Evolutionary conservation across 2,888 invertebrate genomes (phyloP).

Genomic region (Hypomecis punctinalis): DNA sequence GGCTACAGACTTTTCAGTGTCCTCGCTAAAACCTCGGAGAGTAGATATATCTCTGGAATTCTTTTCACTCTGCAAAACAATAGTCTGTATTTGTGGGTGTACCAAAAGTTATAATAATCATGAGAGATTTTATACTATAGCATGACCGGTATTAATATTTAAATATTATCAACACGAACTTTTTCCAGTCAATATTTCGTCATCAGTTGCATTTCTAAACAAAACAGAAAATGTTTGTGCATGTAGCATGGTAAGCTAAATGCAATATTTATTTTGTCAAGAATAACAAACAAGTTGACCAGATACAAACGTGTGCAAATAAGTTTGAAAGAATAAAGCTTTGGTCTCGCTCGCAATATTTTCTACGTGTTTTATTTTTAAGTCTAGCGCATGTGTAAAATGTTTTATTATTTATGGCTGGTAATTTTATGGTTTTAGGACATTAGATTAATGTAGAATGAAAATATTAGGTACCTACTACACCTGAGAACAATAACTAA

Average conservation of each 20-base stretch:
- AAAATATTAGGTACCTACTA: too few species aligned
- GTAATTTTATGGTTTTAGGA: too few species aligned
- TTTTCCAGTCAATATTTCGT: neutral
- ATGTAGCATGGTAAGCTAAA: constrained; percentile 41
- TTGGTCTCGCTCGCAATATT: neutral
- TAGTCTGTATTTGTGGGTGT: too few species aligned
- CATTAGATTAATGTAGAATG: too few species aligned
- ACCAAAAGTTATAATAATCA: too few species aligned
- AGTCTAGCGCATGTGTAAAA: neutral
- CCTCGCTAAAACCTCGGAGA: too few species aligned
- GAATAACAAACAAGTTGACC: constrained; percentile 29
- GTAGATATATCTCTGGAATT: too few species aligned
- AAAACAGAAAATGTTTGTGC: constrained; percentile 41
- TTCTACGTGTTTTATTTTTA: constrained; percentile 4
- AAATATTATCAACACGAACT: constrained; percentile 4
- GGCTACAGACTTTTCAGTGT: too few species aligned
- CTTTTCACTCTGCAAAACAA: too few species aligned
- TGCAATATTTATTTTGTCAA: constrained; percentile 46
- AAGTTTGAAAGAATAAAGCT: constrained; percentile 11
- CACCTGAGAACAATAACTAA: too few species aligned
- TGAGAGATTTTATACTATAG: neutral
- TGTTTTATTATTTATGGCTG: too few species aligned
- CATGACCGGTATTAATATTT: neutral
- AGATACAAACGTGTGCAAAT: constrained; percentile 19
- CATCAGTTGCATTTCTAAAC: constrained; percentile 46